These are phyloP conservation scores for Vulpes vulpes DNA, from an alignment of 2,113 vertebrate genomes.

Conservation along the genomic window DNA sequence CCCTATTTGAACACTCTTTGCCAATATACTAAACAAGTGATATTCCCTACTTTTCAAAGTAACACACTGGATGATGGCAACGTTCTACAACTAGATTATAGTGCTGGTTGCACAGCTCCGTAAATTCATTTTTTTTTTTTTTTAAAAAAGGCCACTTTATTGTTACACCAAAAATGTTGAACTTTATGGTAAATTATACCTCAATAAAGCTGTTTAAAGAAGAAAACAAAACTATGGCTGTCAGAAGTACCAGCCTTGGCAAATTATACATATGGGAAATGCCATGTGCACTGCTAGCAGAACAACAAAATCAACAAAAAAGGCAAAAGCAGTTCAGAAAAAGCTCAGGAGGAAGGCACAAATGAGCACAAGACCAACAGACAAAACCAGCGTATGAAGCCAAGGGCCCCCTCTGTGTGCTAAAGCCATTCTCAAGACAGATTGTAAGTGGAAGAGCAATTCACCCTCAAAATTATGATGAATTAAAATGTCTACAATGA, in stretches of 20 bases:
- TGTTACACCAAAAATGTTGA: neutral
- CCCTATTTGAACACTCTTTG: slow-evolving; percentile 21
- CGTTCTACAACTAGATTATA: neutral
- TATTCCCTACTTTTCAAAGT: slow-evolving; percentile 23
- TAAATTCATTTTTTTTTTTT: neutral
- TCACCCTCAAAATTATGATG: neutral
- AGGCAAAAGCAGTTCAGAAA: neutral
- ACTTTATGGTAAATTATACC: neutral
- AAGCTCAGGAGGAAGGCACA: neutral
- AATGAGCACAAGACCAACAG: neutral
- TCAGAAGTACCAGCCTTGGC: neutral
- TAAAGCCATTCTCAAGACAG: neutral
- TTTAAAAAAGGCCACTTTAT: neutral
- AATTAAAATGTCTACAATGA: neutral
- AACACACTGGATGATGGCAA: neutral
- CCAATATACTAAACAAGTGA: neutral
- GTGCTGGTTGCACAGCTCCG: neutral
- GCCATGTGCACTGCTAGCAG: neutral
- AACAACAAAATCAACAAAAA: neutral
- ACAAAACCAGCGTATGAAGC: neutral
- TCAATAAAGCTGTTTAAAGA: neutral
- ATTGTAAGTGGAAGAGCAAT: neutral
- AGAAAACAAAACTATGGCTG: neutral
- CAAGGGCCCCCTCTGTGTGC: accelerated
- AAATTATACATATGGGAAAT: neutral